These are phyloP conservation scores for Kuschelorhynchus macadamiae DNA, from an alignment of 2,888 invertebrate genomes.

Conservation along the genomic window DNA sequence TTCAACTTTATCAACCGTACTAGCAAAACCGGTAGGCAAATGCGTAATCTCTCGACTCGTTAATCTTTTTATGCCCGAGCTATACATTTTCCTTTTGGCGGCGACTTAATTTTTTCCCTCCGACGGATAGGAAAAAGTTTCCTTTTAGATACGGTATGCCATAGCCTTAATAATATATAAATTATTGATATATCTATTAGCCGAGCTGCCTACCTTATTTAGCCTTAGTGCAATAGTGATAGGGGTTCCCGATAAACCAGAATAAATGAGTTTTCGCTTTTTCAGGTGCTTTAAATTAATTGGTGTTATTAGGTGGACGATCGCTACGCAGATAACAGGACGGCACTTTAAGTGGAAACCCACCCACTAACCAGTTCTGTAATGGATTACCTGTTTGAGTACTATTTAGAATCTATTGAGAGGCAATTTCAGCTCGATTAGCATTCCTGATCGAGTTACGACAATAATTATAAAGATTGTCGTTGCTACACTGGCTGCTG, in stretches of 20 bases:
- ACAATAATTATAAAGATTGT: conserved; percentile 18
- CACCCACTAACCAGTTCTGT: conserved; percentile 45
- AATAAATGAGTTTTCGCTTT: conserved; percentile 43
- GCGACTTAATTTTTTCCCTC: too few species aligned
- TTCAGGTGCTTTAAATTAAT: conserved; percentile 44
- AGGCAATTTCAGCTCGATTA: conserved; percentile 16
- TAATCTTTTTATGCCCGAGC: too few species aligned
- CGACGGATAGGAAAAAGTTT: too few species aligned
- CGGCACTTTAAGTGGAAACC: conserved; percentile 41
- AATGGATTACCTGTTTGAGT: conserved; percentile 41
- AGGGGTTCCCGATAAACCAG: conserved; percentile 29
- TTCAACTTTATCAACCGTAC: too few species aligned
- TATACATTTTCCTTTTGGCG: too few species aligned
- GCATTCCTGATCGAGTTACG: conserved; percentile 4
- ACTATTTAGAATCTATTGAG: conserved; percentile 25
- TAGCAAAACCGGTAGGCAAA: too few species aligned
- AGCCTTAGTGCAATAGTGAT: conserved; percentile 24
- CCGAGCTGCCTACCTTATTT: conserved; percentile 24
- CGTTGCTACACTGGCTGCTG: too few species aligned
- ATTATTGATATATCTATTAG: conserved; percentile 37
- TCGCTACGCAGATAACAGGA: conserved; percentile 37
- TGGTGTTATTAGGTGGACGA: conserved; percentile 46
- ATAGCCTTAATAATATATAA: conserved; percentile 24
- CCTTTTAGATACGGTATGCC: too few species aligned
- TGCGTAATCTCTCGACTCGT: too few species aligned